Percentiles rank a stretch among this genome's conserved stretches.
Evolutionary conservation across 2,888 invertebrate species (phyloP).

Genomic region (Microdon myrmicae): DNA sequence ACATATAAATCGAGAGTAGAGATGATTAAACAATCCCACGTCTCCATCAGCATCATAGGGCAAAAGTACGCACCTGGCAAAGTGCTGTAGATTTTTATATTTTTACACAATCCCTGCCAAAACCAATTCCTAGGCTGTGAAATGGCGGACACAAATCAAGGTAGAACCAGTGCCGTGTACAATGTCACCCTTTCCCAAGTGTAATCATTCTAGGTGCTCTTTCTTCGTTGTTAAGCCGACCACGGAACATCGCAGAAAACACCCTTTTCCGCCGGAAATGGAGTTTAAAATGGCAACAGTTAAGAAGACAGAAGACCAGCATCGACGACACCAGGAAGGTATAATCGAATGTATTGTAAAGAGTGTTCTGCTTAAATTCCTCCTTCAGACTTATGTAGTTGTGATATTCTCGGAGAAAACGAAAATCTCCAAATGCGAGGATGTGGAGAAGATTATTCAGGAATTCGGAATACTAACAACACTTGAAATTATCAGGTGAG

Average conservation of each 20-base stretch:
- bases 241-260: constrained; percentile 62
- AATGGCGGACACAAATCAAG: no score
- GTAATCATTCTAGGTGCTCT: constrained; percentile 21
- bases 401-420: constrained; percentile 65
- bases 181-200: no score
- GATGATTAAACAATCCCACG: no score
- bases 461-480: constrained; percentile 63
- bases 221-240: constrained; percentile 54
- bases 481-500: constrained; percentile 62
- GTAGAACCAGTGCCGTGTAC: no score
- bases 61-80: no score
- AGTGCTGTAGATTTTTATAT: no score
- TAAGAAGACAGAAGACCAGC: constrained; percentile 55
- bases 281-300: constrained; percentile 58
- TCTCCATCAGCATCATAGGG: no score
- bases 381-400: constrained; percentile 61
- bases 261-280: constrained; percentile 63
- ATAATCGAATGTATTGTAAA: background rate
- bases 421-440: constrained; percentile 60
- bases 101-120: no score
- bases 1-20: no score
- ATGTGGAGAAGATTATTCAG: constrained; percentile 64
- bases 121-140: no score
- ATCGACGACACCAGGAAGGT: constrained; percentile 17
- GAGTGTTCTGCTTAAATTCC: constrained; percentile 1